Evolutionary conservation across 2,888 invertebrate species (phyloP), one percentile per base, ranked within the genome.

Genomic region (Ormia ochracea): DNA sequence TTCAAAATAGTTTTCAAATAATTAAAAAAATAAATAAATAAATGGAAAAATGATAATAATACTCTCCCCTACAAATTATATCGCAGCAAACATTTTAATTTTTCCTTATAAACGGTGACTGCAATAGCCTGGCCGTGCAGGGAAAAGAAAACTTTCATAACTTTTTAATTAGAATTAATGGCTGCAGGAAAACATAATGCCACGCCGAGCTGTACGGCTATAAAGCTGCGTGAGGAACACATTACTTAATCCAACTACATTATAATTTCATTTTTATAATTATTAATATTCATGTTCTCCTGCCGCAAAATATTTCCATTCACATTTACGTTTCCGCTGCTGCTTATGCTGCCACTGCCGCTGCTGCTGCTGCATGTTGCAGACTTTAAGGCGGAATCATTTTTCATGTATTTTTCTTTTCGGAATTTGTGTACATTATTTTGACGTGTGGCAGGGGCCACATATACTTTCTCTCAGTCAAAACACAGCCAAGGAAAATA

Each of bases 131-230:
- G n/a, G n/a, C 6, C 28, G 17, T 6, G 7, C 7, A 6, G 17
- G 0, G 4, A n/a, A 41, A n/a, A n/a, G n/a, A n/a, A n/a, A n/a
- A n/a, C n/a, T n/a, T n/a, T n/a, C n/a, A 52, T 28, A 41, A 66
- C 28, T 66, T 66, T 66, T 41, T 66, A 66, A 66, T 66, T 66
- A 54, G 28, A 66, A 66, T 41, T 66, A 52, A 66, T 66, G 41
- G 12, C 12, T 52, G 12, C 4, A 21, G 19, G 26, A 9, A 5
- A 41, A 17, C 19, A 52, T 52, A 38, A 52, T 28, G 12, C 36
- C 12, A 48, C 14, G n/a, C 21, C 5, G 28, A 19, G 17, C 9
- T 45, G 38, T 4, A 23, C 23, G 48, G 12, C 28, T 38, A 50
- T 50, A 65, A 50, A 65, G 41, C 19, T 14, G 26, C 52, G 50